Percentiles rank a stretch among this genome's conserved stretches.
These are phyloP conservation scores for Lasioglossum villosulum DNA, from an alignment of 2,888 invertebrate species.

Conservation along the genomic window DNA sequence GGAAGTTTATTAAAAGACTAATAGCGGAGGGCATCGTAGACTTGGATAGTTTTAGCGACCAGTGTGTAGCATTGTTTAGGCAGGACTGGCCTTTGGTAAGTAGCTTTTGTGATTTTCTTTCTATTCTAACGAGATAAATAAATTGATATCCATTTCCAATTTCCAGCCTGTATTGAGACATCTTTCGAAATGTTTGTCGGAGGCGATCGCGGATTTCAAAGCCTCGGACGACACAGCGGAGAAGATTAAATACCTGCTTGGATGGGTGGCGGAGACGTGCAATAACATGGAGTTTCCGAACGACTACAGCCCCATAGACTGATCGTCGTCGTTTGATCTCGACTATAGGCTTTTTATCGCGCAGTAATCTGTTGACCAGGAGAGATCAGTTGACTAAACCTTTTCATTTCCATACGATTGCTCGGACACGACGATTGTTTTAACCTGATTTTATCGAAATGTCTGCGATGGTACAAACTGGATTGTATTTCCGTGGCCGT, in stretches of 20 bases:
- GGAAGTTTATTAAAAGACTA: slow-evolving; percentile 82
- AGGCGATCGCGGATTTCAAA: slow-evolving; percentile 75
- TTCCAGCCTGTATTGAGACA: slow-evolving; percentile 75
- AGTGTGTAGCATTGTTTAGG: slow-evolving; percentile 89
- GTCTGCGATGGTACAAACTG: not conserved
- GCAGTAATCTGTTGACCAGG: not conserved
- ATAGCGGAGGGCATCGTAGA: slow-evolving; percentile 86
- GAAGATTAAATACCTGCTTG: slow-evolving; percentile 76
- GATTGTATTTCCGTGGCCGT: not conserved
- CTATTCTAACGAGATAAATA: not conserved
- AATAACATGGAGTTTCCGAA: slow-evolving; percentile 75
- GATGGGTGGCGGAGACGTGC: slow-evolving; percentile 80
- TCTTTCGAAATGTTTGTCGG: slow-evolving; percentile 78
- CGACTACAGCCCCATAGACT: slow-evolving; percentile 52
- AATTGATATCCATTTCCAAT: not conserved
- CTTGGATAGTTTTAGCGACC: slow-evolving; percentile 87
- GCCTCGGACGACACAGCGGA: slow-evolving; percentile 75
- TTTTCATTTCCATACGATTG: not conserved
- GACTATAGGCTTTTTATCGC: not conserved
- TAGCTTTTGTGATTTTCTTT: not conserved
- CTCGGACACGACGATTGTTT: not conserved
- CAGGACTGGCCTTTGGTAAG: slow-evolving; percentile 88
- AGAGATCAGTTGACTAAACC: not conserved
- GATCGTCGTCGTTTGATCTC: slow-evolving; percentile 26
- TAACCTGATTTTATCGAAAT: not conserved